phyloP scores from a whole-genome alignment of 2,113 vertebrate species.

The Nestor notabilis region DNA sequence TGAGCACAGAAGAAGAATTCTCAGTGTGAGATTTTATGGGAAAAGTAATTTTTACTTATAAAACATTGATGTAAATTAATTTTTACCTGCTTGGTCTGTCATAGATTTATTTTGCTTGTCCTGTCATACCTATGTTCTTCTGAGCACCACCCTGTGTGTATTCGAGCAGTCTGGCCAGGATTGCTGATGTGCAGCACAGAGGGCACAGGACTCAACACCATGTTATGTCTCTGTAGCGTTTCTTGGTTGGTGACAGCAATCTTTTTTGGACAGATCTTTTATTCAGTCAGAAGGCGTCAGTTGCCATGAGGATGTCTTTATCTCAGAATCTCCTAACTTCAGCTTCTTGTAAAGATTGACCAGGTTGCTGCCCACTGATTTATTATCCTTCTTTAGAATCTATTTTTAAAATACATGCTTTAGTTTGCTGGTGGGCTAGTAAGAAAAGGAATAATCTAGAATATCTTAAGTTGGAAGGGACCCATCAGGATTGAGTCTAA shows the following conservation, averaged over 20 bases:
- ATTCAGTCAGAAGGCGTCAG: not conserved
- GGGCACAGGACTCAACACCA: not conserved
- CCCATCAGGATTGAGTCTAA: not conserved
- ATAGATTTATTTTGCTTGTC: not conserved
- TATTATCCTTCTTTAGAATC: not conserved
- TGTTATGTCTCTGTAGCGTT: not conserved
- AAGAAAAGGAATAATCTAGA: not conserved
- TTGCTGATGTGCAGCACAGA: not conserved
- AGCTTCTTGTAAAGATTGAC: not conserved
- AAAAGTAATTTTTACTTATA: not conserved
- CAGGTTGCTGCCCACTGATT: not conserved
- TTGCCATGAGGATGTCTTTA: not conserved
- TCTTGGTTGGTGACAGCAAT: not conserved
- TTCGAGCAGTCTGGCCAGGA: not conserved
- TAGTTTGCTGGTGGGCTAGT: not conserved
- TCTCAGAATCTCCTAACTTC: not conserved
- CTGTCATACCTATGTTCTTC: not conserved
- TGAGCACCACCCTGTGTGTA: fast-evolving
- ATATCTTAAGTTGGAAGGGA: not conserved
- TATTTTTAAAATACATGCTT: not conserved
- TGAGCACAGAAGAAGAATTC: not conserved
- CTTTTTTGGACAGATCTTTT: not conserved
- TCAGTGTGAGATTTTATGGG: not conserved
- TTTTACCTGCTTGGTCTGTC: not conserved
- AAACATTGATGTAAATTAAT: not conserved